Base-by-base conservation (phyloP, 1,140 invertebrate species). In the Anastrepha ludens region DNA sequence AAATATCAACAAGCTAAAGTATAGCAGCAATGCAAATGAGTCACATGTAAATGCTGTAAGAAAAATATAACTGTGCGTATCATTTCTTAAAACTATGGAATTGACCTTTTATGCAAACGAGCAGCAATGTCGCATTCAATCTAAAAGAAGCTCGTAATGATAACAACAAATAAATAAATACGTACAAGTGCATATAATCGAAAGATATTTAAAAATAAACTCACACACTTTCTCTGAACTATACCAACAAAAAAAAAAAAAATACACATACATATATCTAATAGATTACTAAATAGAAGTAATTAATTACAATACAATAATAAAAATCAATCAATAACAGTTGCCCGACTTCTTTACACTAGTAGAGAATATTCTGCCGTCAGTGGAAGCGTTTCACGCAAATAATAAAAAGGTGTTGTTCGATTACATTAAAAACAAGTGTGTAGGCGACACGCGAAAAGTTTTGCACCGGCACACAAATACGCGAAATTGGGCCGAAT, bases 221-320 rank as follows among this genome's bases (percentile, higher is more conserved):
- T 55, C 7, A 5, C 5, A 64, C 7, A 6, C 13, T 62, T 62
- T 62, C 60, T 62, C 64, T 67, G 17, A 67, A 67, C n/a, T 67
- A 67, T 39, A 29, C 5, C 5, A 55, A 74, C 44, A 70, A 74
- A 81, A 17, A 6, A 70, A 44, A 70, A 11, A 81, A 55, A n/a
- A n/a, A n/a, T n/a, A n/a, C n/a, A 67, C 4, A 39, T n/a, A 6
- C 39, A 44, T 47, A 74, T 44, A 74, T 74, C 44, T 44, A 74
- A 74, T 74, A 47, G 11, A 44, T 20, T 81, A 44, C 55, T 55
- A 29, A 81, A 81, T 55, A 81, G 74, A 81, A 55, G 39, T 74
- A 67, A 67, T 74, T 74, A 74, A 47, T 74, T 74, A 47, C 13
- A n/a, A n/a, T n/a, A 29, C 2, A 74, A 74, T 17, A 5, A 55